Conservation (phyloP, 2,888 invertebrate genomes). For the Embidobia sp. region DNA sequence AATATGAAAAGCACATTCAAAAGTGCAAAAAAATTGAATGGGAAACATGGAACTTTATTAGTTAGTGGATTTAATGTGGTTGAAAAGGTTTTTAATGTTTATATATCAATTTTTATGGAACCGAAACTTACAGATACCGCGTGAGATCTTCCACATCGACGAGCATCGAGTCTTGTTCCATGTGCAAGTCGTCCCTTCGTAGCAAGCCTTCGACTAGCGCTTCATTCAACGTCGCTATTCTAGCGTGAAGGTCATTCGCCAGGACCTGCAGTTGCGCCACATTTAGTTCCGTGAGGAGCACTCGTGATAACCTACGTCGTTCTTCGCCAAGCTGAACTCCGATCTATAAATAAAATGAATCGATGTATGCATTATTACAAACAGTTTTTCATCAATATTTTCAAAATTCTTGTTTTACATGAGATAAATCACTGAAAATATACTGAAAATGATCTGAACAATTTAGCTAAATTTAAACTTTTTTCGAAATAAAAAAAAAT, state of each 20-base stretch:
- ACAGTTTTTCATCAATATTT: too few species aligned
- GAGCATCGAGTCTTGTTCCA: slow-evolving; percentile 98
- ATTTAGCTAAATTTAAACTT: too few species aligned
- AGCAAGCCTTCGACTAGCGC: slow-evolving; percentile 93
- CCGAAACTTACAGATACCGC: slow-evolving; percentile 88
- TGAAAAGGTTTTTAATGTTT: too few species aligned
- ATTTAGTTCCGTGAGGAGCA: slow-evolving; percentile 95
- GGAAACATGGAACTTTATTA: too few species aligned
- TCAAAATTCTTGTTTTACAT: too few species aligned
- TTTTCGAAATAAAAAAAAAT: too few species aligned
- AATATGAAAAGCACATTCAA: too few species aligned
- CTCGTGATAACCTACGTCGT: slow-evolving; percentile 90
- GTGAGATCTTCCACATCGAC: slow-evolving; percentile 98
- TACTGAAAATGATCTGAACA: too few species aligned
- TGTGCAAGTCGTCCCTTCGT: slow-evolving; percentile 97
- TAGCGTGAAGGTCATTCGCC: slow-evolving; percentile 96
- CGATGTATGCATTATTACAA: neutral
- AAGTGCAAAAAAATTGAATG: too few species aligned
- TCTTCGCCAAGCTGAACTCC: slow-evolving; percentile 92
- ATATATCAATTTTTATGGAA: too few species aligned
- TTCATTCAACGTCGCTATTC: slow-evolving; percentile 96
- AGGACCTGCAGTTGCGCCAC: slow-evolving; percentile 96
- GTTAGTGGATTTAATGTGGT: too few species aligned
- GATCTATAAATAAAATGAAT: slow-evolving; percentile 82
- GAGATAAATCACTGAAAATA: too few species aligned